Conservation (phyloP, 2,888 invertebrate species). For the Rugalucina vietnamica region DNA sequence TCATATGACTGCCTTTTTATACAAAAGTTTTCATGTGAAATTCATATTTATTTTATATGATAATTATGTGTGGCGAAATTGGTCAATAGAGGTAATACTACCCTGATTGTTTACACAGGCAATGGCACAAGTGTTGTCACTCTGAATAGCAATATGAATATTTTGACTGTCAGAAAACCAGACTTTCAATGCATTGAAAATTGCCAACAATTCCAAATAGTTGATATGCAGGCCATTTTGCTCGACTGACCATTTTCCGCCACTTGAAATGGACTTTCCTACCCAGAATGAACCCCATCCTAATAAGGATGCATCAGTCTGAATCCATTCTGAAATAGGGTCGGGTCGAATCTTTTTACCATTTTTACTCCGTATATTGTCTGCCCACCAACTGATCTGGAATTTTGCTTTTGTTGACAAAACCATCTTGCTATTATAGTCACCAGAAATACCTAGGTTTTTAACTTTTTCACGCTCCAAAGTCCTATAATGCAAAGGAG, state of each 20-base stretch:
- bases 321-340: constrained; percentile 11
- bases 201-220: constrained; percentile 38
- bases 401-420: background rate
- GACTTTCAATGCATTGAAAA: constrained; percentile 31
- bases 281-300: constrained; percentile 31
- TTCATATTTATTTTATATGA: no score
- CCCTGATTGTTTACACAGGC: constrained; percentile 45
- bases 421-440: constrained; percentile 17
- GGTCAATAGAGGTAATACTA: background rate
- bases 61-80: no score
- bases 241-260: constrained; percentile 25
- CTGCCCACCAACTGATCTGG: constrained; percentile 26
- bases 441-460: background rate
- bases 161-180: background rate
- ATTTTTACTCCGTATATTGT: constrained; percentile 30
- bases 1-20: no score
- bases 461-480: constrained; percentile 37
- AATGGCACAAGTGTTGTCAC: constrained; percentile 44
- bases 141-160: constrained; percentile 29
- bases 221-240: constrained; percentile 38
- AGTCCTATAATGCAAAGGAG: constrained; percentile 38
- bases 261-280: background rate
- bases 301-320: constrained; percentile 36
- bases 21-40: no score
- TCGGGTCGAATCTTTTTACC: constrained; percentile 35